Percentiles rank a stretch among this genome's conserved stretches.
Conservation (phyloP, 1,140 invertebrate species). For the roundworm (Caenorhabditis elegans) region DNA sequence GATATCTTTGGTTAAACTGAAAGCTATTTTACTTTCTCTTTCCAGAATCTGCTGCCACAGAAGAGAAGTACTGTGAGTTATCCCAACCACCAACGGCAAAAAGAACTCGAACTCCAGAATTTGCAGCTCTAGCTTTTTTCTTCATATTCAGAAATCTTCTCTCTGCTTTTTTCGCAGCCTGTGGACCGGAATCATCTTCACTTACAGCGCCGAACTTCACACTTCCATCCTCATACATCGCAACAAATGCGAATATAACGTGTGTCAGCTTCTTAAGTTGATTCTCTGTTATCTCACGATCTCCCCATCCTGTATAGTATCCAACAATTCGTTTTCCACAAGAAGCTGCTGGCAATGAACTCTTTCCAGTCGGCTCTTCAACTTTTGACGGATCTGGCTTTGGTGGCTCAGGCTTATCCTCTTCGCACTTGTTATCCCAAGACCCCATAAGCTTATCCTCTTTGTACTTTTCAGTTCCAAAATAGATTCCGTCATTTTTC, state of each 20-base stretch:
- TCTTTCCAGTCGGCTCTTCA: no score
- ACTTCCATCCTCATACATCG: constrained; percentile 50
- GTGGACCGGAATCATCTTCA: constrained; percentile 22
- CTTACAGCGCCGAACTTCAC: background rate
- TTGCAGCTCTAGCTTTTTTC: no score
- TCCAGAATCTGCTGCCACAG: constrained; percentile 7
- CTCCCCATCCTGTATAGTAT: background rate
- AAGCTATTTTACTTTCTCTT: constrained; percentile 33
- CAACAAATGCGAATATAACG: constrained; percentile 54
- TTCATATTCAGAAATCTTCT: constrained; percentile 40
- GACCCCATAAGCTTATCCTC: background rate
- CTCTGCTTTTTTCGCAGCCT: constrained; percentile 11
- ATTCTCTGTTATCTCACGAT: background rate
- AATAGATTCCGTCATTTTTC: background rate
- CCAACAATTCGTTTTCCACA: constrained; percentile 11
- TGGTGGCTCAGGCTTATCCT: no score
- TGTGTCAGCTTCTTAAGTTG: constrained; percentile 48
- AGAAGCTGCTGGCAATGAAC: no score
- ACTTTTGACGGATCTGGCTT: no score
- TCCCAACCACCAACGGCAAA: no score
- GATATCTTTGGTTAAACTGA: constrained; percentile 13
- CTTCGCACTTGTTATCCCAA: background rate
- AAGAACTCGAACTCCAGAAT: no score
- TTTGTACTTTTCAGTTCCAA: background rate
- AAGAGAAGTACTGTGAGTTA: no score